Percentiles rank a stretch among this genome's conserved stretches.
phyloP scores from a whole-genome alignment of 2,888 invertebrate genomes.

The Drosophila austrosaltans region DNA sequence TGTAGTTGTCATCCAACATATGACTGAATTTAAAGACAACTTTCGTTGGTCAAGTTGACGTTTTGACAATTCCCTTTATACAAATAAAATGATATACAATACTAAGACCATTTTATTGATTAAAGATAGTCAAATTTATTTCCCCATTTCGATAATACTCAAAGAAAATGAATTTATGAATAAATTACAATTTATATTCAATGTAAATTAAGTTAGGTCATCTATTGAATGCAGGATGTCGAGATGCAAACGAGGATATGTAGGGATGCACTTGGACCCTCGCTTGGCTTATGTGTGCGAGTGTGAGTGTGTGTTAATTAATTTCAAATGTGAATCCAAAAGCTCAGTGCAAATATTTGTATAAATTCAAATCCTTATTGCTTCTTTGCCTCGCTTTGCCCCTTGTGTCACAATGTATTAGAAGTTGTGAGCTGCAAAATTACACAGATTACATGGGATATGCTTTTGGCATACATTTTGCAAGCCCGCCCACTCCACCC shows the following conservation, averaged over 20 bases:
- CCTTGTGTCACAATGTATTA: slow-evolving; percentile 25
- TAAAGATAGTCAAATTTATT: no score
- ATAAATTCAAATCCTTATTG: slow-evolving; percentile 44
- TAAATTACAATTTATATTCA: background rate
- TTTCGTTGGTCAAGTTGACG: no score
- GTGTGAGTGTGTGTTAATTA: slow-evolving; percentile 40
- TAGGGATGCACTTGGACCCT: no score
- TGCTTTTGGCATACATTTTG: slow-evolving; percentile 47
- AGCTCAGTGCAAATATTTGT: slow-evolving; percentile 52
- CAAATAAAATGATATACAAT: no score
- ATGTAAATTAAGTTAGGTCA: slow-evolving; percentile 10
- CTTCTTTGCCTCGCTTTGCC: slow-evolving; percentile 13
- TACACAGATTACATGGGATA: slow-evolving; percentile 44
- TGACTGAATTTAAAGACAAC: no score
- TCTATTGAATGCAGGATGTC: background rate
- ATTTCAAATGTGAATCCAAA: slow-evolving; percentile 45
- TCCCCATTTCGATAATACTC: no score
- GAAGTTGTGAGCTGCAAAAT: slow-evolving; percentile 34
- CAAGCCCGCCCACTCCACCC: background rate
- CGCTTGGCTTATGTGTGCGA: slow-evolving; percentile 8
- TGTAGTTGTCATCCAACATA: no score
- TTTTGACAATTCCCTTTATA: no score
- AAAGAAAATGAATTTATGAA: background rate
- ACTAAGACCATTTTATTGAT: no score
- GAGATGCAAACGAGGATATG: background rate